phyloP scores from a whole-genome alignment of 2,888 invertebrate genomes.

The Choristoneura rosaceana region DNA sequence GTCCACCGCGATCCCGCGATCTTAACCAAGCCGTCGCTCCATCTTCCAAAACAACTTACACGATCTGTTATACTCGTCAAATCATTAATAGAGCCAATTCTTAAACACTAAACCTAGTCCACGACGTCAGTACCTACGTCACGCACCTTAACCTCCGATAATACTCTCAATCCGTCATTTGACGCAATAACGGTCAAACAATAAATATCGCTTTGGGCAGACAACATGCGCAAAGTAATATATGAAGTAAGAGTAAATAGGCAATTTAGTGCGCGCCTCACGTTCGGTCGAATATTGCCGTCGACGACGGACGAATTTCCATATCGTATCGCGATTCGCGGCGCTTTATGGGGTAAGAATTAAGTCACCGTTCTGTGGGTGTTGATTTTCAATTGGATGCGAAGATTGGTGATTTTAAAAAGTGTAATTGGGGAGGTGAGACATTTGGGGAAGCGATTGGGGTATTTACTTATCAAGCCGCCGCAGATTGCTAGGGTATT shows the following conservation, averaged over 20 bases:
- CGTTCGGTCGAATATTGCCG: constrained; percentile 84
- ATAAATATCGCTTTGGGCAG: constrained; percentile 85
- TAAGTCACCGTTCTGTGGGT: constrained; percentile 74
- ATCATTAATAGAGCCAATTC: neutral
- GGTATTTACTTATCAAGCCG: neutral
- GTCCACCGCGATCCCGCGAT: no score
- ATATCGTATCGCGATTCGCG: constrained; percentile 82
- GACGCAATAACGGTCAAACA: constrained; percentile 84
- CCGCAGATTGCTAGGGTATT: neutral
- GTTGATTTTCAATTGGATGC: constrained; percentile 75
- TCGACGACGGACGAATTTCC: constrained; percentile 79
- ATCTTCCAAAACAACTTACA: no score
- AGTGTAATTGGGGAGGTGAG: constrained; percentile 7
- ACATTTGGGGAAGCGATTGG: neutral
- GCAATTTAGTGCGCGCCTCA: constrained; percentile 83
- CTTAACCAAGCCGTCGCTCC: no score
- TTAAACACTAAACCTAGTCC: neutral
- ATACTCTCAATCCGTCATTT: constrained; percentile 83
- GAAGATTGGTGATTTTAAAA: constrained; percentile 26
- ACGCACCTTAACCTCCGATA: constrained; percentile 73
- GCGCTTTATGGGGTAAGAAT: constrained; percentile 85
- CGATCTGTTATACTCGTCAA: no score
- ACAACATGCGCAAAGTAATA: constrained; percentile 86
- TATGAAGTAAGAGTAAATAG: constrained; percentile 87
- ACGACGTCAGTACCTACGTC: constrained; percentile 49